Conservation (phyloP, 1,140 invertebrate genomes). For the Triops cancriformis region DNA sequence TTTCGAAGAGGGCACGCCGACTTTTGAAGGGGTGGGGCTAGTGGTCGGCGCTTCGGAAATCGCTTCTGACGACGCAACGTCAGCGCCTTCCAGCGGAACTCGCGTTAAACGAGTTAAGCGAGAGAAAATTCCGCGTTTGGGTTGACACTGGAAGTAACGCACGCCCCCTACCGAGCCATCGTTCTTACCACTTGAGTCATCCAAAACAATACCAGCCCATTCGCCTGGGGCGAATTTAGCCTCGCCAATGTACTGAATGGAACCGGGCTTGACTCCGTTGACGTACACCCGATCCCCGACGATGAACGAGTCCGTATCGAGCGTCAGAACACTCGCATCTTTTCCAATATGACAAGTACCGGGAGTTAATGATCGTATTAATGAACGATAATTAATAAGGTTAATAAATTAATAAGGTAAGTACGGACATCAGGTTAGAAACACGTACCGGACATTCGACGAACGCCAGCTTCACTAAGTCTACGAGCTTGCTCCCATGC, state of each 20-base stretch:
- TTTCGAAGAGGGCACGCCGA: slow-evolving; percentile 28
- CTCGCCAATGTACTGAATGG: slow-evolving; percentile 95
- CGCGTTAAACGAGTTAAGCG: slow-evolving; percentile 76
- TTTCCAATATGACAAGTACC: slow-evolving; percentile 27
- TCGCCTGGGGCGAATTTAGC: slow-evolving; percentile 91
- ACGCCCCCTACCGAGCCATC: slow-evolving; percentile 89
- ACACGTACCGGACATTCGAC: slow-evolving; percentile 58
- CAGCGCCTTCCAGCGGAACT: slow-evolving; percentile 47
- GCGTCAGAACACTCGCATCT: slow-evolving; percentile 76
- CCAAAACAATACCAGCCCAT: slow-evolving; percentile 93
- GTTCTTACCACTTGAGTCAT: slow-evolving; percentile 64
- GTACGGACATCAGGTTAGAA: slow-evolving; percentile 10
- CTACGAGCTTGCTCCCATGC: slow-evolving; percentile 40
- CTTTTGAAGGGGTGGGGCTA: slow-evolving; percentile 27
- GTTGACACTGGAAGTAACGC: slow-evolving; percentile 88
- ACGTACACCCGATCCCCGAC: slow-evolving; percentile 93
- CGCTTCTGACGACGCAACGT: slow-evolving; percentile 7
- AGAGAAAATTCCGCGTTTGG: slow-evolving; percentile 88
- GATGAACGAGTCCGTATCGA: slow-evolving; percentile 89
- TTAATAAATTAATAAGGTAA: not conserved
- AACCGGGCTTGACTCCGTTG: slow-evolving; percentile 85
- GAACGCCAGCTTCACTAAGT: slow-evolving; percentile 57
- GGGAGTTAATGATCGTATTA: slow-evolving; percentile 4
- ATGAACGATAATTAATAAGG: not conserved
- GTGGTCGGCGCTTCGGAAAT: slow-evolving; percentile 27